A percentile compares a stretch with the other conserved stretches of the same genome.
phyloP scores from a whole-genome alignment of 1,140 invertebrate species.

The Bombus turneri region DNA sequence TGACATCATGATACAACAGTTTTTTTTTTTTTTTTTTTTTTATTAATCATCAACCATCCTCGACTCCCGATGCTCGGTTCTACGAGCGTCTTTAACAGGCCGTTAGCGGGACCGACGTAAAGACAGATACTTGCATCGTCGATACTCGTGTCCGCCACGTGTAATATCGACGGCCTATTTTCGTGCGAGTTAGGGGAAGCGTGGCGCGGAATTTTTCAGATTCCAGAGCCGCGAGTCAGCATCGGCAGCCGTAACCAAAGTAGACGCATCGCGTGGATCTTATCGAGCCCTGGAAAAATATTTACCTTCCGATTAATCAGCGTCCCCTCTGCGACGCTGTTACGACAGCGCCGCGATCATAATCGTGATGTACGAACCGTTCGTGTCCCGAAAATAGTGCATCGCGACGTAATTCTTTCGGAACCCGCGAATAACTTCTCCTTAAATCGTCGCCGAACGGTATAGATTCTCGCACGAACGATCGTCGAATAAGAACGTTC shows the following conservation, averaged over 20 bases:
- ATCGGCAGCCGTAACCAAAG: constrained; percentile 27
- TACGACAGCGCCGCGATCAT: not conserved
- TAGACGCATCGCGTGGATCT: constrained; percentile 26
- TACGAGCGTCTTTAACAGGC: not conserved
- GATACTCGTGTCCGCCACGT: constrained; percentile 48
- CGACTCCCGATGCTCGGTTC: not conserved
- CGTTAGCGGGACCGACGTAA: not conserved
- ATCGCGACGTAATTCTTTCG: not conserved
- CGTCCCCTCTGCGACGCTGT: constrained; percentile 14
- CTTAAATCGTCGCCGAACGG: not conserved
- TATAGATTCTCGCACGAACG: too few species aligned
- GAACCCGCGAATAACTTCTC: not conserved
- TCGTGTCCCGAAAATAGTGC: constrained; percentile 23
- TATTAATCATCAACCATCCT: not conserved
- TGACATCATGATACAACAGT: constrained; percentile 1
- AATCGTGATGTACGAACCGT: constrained; percentile 41
- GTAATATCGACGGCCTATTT: constrained; percentile 60
- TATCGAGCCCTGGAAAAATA: constrained; percentile 40
- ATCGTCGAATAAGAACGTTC: not conserved
- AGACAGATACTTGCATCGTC: not conserved
- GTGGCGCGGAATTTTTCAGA: constrained; percentile 58
- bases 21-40: constrained; percentile 24
- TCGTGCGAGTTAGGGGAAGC: constrained; percentile 50
- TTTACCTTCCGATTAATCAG: constrained; percentile 46
- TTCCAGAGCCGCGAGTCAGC: constrained; percentile 61